Base-by-base conservation (phyloP, 1,140 invertebrate genomes). In the Nomia melanderi region DNA sequence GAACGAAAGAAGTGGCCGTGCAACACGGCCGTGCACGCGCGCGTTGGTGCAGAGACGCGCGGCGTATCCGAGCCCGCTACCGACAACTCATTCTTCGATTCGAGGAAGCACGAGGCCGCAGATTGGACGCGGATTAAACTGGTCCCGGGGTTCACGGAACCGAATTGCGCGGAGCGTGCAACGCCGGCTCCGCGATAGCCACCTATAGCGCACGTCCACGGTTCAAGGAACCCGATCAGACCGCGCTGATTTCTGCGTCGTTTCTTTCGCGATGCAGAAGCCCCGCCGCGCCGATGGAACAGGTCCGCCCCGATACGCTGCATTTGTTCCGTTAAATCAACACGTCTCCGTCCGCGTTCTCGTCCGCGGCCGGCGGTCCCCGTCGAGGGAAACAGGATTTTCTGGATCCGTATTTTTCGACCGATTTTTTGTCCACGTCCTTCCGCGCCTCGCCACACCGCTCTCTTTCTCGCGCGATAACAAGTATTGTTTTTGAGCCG, bases 1-100 rank as follows among this genome's bases (percentile, higher is more conserved):
- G 39, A 36, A 17, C 4, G 54, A 59, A 76, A 76, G 65, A 76
- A 76, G 73, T 29, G 73, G 65, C 36, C 41, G 64, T 12, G 54
- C 64, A 50, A 59, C 29, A 76, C 64, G 73, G 57, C 36, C 59
- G 59, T 62, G 59, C 59, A 25, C 59, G 71, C 20, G 64, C 64
- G 29, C 73, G 73, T 69, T 76, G 73, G 73, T 65, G 73, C 73
- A 64, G 73, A 76, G 73, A 76, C 65, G 65, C 53, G 53, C n/a
- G n/a, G n/a, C n/a, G 62, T 66, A 50, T 56, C 72, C 23, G 12
- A 7, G 6, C 41, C 50, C 17, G 72, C 65, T 69, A 57, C 73
- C 73, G 73, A 76, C 73, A 67, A 76, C 73, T 76, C 73, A 76
- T 76, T 76, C 73, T 47, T 76, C 73, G 73, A 69, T 76, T 76